Base-by-base conservation (phyloP, 37 sponge, comb jelly and placozoan genomes). In the Sycon ciliatum region DNA sequence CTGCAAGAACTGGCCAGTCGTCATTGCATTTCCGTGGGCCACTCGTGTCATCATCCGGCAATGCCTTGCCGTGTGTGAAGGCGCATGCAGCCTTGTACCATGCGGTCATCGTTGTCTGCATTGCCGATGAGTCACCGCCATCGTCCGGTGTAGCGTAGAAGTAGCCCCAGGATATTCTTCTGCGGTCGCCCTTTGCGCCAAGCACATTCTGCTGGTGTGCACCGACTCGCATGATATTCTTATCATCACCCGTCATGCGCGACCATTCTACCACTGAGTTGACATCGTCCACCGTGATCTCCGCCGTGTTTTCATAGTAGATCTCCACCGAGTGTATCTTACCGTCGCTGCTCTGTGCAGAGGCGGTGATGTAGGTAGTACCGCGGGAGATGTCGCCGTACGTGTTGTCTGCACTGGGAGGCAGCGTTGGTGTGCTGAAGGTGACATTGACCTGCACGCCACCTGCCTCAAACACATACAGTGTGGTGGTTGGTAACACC, bases 111-210 rank as follows among this genome's bases (percentile, higher is more conserved):
- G 72, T 57, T 0, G 86, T 81, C 65, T 81, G 73, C 1, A 72
- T 57, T 0, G 86, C 77, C 22, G 27, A 18, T 4, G 81, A 27
- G 36, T 39, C 33, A 27, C 40, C 46, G 0, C 68, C 78, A n/a
- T 57, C 26, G 6, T 30, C 38, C 0, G 68, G 65, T 7, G 35
- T 33, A 22, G 69, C 75, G 72, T 80, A 81, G 64, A 72, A 85
- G 63, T 81, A 77, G 31, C 86, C 88, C 88, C 88, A 87, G 77
- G 82, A 68, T 13, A 87, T 87, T n/a, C n/a, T n/a, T n/a, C n/a
- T n/a, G 32, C 74, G 46, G 36, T 87, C 88, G 16, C 36, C 65
- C 55, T 65, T 56, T 30, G 76, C 39, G 1, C 58, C 56, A 13
- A 78, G 34, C 23, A 38, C 65, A 18, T 76, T 32, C 81, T 84